Base-by-base conservation (phyloP, 2,797 vertebrate genomes). In the Scolopax rusticola region DNA sequence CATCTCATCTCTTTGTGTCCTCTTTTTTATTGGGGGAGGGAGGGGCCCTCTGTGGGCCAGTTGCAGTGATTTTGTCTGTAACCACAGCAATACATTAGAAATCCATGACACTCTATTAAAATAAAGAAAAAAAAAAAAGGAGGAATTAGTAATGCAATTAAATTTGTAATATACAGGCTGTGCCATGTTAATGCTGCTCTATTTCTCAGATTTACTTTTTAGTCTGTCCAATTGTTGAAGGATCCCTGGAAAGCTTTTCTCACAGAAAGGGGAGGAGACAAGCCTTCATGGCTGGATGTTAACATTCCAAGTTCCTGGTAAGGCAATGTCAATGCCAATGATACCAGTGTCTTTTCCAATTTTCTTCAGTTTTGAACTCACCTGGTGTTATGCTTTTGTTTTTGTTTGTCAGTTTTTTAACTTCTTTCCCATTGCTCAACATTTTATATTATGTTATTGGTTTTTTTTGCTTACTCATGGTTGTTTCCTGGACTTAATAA, bases 81-180 rank as follows among this genome's bases (percentile, higher is more conserved):
- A 16, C 41, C 16, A 41, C 15, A 15, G 16, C 41, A 41, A 32
- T 17, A 12, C 0, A 19, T 18, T 23, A 80, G 12, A 86, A 90
- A 87, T 36, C 14, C 15, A 30, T 70, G 78, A 38, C 45, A 2
- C 1, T 28, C 4, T 12, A 50, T 41, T 47, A 45, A 70, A 92
- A 73, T 48, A 68, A 56, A 50, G 54, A 41, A 41, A 38, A 6
- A 17, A 17, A 81, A 48, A 30, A 1, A n/a, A 24, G 12, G 50
- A 1, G 7, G 0, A 25, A 82, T 68, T 68, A 59, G 43, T 38
- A 77, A 61, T 17, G 2, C 3, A 51, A 36, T 57, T 28, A 40
- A 53, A 63, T 68, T 21, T 23, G 4, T 43, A 47, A 23, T 45
- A 53, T 10, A 33, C 2, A 73, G 7, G 2, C 11, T 2, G 0